Evolutionary conservation across 2,888 invertebrate species (phyloP).

Genomic region (Strigamia transsilvanica): DNA sequence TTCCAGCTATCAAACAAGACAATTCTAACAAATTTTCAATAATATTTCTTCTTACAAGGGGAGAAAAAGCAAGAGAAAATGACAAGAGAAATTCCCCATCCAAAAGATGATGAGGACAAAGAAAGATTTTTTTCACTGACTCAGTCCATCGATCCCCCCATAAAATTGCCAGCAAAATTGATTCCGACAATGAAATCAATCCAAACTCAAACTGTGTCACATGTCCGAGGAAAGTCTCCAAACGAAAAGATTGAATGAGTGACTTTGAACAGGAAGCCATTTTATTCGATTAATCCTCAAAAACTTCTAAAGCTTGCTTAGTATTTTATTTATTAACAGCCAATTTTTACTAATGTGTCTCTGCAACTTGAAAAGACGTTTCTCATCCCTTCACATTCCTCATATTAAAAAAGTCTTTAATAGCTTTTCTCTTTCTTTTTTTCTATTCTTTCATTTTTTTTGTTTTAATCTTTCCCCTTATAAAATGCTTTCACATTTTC

Average conservation of each 20-base stretch:
- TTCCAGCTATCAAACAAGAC: constrained; percentile 39
- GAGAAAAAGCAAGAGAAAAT: constrained; percentile 34
- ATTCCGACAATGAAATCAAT: constrained; percentile 44
- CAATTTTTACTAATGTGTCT: constrained; percentile 23
- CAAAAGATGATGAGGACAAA: constrained; percentile 22
- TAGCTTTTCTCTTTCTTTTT: neutral
- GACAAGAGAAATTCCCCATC: constrained; percentile 36
- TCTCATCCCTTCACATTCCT: neutral
- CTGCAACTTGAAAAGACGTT: constrained; percentile 9
- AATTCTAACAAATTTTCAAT: constrained; percentile 42
- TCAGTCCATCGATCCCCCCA: constrained; percentile 27
- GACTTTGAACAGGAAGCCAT: neutral
- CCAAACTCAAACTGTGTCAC: constrained; percentile 9
- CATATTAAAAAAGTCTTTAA: constrained; percentile 12
- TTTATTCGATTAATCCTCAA: neutral
- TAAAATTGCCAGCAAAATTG: constrained; percentile 36
- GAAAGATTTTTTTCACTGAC: constrained; percentile 14
- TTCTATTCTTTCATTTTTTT: too few relatives aligned
- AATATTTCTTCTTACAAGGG: constrained; percentile 31
- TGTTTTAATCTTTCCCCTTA: neutral
- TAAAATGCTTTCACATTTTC: constrained; percentile 42
- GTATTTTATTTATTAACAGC: constrained; percentile 2
- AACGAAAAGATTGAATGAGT: neutral
- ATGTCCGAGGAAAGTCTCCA: constrained; percentile 9
- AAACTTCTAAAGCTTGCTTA: neutral